phyloP scores from a whole-genome alignment of 2,888 invertebrate species.

The Meiosimyza platycephala region DNA sequence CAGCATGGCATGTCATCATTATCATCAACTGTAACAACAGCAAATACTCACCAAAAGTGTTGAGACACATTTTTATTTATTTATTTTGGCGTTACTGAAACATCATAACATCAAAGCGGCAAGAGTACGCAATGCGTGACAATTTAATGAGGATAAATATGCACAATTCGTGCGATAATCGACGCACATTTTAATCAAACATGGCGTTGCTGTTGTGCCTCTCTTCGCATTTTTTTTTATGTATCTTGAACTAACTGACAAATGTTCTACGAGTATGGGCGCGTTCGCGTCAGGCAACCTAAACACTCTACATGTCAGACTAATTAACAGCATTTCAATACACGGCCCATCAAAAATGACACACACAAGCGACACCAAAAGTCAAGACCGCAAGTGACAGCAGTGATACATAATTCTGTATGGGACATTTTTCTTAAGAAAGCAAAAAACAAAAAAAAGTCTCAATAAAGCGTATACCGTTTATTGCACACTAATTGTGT shows the following conservation, averaged over 20 bases:
- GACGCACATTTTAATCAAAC: conserved; percentile 35
- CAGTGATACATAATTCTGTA: neutral
- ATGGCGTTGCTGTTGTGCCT: neutral
- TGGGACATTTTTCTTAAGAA: neutral
- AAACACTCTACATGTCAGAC: conserved; percentile 32
- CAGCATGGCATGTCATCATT: conserved; percentile 10
- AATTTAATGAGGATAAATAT: conserved; percentile 62
- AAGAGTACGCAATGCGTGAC: conserved; percentile 57
- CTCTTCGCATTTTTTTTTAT: no score
- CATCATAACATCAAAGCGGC: conserved; percentile 24
- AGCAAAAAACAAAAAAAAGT: neutral
- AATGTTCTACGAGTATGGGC: conserved; percentile 39
- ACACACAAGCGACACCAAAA: conserved; percentile 47
- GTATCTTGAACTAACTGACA: no score
- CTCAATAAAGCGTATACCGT: neutral
- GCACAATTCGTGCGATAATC: conserved; percentile 35
- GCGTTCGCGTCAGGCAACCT: conserved; percentile 24
- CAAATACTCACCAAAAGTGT: neutral
- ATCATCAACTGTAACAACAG: neutral
- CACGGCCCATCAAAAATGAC: conserved; percentile 58
- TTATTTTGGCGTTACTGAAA: conserved; percentile 12
- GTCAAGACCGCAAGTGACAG: conserved; percentile 34
- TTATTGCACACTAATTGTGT: conserved; percentile 63
- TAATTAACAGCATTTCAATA: conserved; percentile 36
- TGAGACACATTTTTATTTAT: conserved; percentile 7